These are phyloP conservation scores for Drosophila eugracilis DNA, from an alignment of 1,140 invertebrate species.

Conservation along the genomic window DNA sequence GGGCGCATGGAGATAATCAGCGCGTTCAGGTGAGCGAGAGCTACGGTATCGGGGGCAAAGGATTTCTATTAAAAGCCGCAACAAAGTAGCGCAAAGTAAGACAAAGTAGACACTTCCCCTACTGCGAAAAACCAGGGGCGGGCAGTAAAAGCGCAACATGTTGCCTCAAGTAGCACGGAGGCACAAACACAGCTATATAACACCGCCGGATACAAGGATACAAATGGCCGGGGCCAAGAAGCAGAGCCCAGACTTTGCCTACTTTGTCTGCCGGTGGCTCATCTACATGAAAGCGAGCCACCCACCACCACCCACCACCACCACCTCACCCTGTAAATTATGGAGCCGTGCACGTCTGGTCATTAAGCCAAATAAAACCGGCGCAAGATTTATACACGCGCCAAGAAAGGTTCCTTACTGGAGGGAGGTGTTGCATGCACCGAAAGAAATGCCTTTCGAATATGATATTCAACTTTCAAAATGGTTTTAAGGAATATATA, in stretches of 20 bases:
- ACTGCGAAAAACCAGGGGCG: slow-evolving; percentile 9
- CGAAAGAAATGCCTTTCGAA: too few relatives aligned
- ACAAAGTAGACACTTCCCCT: slow-evolving; percentile 65
- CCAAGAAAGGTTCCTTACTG: slow-evolving; percentile 45
- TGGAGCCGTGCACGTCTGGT: slow-evolving; percentile 83
- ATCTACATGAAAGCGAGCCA: slow-evolving; percentile 64
- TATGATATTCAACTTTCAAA: too few relatives aligned
- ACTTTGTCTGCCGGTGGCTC: slow-evolving; percentile 71
- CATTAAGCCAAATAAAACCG: slow-evolving; percentile 85
- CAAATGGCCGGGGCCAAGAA: slow-evolving; percentile 35
- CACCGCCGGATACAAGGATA: slow-evolving; percentile 25
- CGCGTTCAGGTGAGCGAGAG: slow-evolving; percentile 51
- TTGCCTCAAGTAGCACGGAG: slow-evolving; percentile 69
- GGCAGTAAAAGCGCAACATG: slow-evolving; percentile 80
- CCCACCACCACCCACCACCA: too few relatives aligned
- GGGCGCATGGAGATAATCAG: slow-evolving; percentile 56
- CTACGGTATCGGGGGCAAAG: slow-evolving; percentile 45
- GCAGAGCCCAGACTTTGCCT: slow-evolving; percentile 65
- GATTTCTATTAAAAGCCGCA: slow-evolving; percentile 81
- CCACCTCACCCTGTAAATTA: slow-evolving; percentile 83
- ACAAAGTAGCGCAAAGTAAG: slow-evolving; percentile 81
- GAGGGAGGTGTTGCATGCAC: slow-evolving; percentile 17
- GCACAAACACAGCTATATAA: slow-evolving; percentile 9
- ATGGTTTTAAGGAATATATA: not conserved
- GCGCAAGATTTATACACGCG: slow-evolving; percentile 83